A percentile compares a stretch with the other conserved stretches of the same genome.
Conservation (phyloP, 2,797 vertebrate species). For the Chromobotia macracanthus region DNA sequence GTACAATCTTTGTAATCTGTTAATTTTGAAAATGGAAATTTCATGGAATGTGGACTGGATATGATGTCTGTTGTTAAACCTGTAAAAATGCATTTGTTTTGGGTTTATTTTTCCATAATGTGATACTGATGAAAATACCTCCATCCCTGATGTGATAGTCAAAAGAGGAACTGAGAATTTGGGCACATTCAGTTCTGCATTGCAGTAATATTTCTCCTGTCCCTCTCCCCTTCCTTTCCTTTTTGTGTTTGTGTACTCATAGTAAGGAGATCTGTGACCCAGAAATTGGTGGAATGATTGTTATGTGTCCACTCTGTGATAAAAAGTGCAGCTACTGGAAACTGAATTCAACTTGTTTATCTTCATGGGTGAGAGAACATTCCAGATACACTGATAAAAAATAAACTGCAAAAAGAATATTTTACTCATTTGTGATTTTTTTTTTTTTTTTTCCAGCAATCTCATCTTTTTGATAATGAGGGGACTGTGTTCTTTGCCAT, state of each 20-base stretch:
- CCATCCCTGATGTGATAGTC: too few relatives aligned
- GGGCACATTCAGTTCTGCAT: conserved; percentile 4
- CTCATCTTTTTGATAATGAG: conserved; percentile 95
- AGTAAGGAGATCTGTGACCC: conserved; percentile 90
- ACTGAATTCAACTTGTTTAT: conserved; percentile 88
- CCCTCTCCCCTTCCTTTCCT: background rate
- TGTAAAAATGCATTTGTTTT: conserved; percentile 16
- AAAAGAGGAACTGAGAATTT: background rate
- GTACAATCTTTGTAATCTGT: background rate
- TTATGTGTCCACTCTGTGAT: conserved; percentile 97
- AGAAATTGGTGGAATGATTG: conserved; percentile 84
- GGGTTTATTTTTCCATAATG: background rate
- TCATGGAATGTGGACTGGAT: background rate
- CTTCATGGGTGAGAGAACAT: conserved; percentile 82
- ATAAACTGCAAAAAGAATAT: background rate
- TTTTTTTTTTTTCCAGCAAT: conserved; percentile 78
- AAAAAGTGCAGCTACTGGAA: conserved; percentile 89
- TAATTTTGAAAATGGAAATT: background rate
- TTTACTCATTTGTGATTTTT: conserved; percentile 15
- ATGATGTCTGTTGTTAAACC: background rate
- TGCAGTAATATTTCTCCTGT: background rate
- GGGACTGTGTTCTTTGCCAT: conserved; percentile 95
- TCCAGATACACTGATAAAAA: background rate
- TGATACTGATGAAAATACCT: too few relatives aligned
- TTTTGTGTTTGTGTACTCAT: conserved; percentile 3